Conservation (phyloP, 92 coral and sea anemone genomes). For the Montipora capitata region DNA sequence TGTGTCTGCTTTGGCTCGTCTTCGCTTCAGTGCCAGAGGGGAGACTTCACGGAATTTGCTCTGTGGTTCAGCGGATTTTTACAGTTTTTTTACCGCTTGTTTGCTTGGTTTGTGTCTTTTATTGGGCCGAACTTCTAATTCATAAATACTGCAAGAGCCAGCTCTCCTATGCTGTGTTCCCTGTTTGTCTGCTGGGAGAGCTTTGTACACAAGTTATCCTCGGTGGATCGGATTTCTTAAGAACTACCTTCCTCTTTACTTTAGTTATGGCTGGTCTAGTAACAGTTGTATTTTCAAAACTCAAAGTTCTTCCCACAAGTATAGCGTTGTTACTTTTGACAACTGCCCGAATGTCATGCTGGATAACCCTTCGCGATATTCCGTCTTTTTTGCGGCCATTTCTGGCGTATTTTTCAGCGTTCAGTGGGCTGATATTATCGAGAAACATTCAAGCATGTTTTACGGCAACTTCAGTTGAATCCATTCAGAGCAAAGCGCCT, state of each 20-base stretch:
- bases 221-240: constrained; percentile 92
- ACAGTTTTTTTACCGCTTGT: constrained; percentile 87
- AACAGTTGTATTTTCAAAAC: constrained; percentile 83
- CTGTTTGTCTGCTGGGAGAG: constrained; percentile 95
- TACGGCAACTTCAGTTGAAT: constrained; percentile 85
- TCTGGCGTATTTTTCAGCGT: constrained; percentile 97
- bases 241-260: constrained; percentile 89
- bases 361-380: constrained; percentile 85
- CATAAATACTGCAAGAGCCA: constrained; percentile 96
- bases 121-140: constrained; percentile 97
- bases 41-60: constrained; percentile 85
- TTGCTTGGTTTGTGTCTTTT: constrained; percentile 95
- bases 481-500: constrained; percentile 93
- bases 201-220: constrained; percentile 91
- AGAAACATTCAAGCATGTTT: constrained; percentile 86
- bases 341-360: constrained; percentile 86
- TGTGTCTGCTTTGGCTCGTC: constrained; percentile 88
- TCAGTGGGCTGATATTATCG: constrained; percentile 91
- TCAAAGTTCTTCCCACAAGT: constrained; percentile 84
- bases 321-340: constrained; percentile 83
- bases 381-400: constrained; percentile 92
- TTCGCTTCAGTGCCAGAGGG: constrained; percentile 96
- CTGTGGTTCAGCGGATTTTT: constrained; percentile 80
- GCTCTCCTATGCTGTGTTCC: constrained; percentile 91
- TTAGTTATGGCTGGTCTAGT: constrained; percentile 84